Percentiles rank a stretch among this genome's conserved stretches.
phyloP scores from a whole-genome alignment of 2,797 vertebrate species.

The Catharus ustulatus region DNA sequence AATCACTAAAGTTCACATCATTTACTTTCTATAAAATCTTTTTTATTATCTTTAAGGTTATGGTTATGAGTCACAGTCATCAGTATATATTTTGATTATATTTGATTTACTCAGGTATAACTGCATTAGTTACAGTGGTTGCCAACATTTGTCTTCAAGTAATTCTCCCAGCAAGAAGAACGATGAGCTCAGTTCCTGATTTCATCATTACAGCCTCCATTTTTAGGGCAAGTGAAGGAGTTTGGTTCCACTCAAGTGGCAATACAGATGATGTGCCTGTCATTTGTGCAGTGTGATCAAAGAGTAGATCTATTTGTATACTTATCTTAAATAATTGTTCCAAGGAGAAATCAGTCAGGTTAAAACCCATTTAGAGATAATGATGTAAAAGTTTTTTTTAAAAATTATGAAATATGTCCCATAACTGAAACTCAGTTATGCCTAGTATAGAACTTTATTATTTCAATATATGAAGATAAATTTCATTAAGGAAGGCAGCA shows the following conservation, averaged over 20 bases:
- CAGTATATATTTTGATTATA: slow-evolving; percentile 75
- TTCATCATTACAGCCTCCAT: slow-evolving; percentile 75
- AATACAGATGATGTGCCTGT: slow-evolving; percentile 69
- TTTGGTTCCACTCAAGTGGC: slow-evolving; percentile 77
- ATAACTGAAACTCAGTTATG: not conserved
- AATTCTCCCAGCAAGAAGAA: slow-evolving; percentile 71
- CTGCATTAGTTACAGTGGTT: slow-evolving; percentile 79
- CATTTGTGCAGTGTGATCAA: slow-evolving; percentile 63
- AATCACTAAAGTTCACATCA: slow-evolving; percentile 61
- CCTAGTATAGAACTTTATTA: not conserved
- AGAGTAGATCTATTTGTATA: slow-evolving; percentile 71
- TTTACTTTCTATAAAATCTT: slow-evolving; percentile 65
- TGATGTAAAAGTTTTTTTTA: slow-evolving; percentile 32
- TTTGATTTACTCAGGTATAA: slow-evolving; percentile 79
- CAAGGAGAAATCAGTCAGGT: slow-evolving; percentile 70
- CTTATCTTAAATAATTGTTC: slow-evolving; percentile 73
- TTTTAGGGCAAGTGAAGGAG: slow-evolving; percentile 75
- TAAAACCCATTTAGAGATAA: slow-evolving; percentile 65
- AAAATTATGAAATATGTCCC: slow-evolving; percentile 38
- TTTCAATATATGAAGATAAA: slow-evolving; percentile 34
- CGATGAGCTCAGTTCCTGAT: slow-evolving; percentile 70
- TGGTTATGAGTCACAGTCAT: slow-evolving; percentile 69
- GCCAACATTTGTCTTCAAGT: slow-evolving; percentile 78
- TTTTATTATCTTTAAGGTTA: slow-evolving; percentile 69
- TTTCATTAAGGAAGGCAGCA: not conserved